These are phyloP conservation scores for Neopipo cinnamomea DNA, from an alignment of 2,113 vertebrate species.

Conservation along the genomic window DNA sequence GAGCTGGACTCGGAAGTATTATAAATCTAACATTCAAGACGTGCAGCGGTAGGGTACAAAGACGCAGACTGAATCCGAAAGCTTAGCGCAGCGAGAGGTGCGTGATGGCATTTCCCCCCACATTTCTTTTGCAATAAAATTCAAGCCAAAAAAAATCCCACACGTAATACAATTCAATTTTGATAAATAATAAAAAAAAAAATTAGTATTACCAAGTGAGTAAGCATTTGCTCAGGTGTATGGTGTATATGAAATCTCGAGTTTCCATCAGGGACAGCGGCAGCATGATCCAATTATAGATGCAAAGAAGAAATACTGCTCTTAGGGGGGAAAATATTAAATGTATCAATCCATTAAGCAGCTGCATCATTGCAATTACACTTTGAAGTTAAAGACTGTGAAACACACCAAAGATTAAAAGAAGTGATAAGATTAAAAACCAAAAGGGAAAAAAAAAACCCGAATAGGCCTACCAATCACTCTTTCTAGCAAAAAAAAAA, in stretches of 20 bases:
- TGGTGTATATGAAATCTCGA: conserved; percentile 37
- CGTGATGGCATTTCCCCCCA: background rate
- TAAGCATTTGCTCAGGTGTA: conserved; percentile 46
- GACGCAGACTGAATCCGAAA: conserved; percentile 8
- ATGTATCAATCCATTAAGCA: conserved; percentile 51
- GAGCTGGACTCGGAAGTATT: conserved; percentile 25
- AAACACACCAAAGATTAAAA: conserved; percentile 16
- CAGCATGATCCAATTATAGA: conserved; percentile 59
- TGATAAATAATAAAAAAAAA: conserved; percentile 42
- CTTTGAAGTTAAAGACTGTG: conserved; percentile 63
- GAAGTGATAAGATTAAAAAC: background rate
- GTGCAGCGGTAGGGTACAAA: background rate
- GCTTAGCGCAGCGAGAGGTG: background rate
- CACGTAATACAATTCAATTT: background rate
- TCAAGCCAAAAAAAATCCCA: background rate
- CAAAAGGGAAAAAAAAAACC: background rate
- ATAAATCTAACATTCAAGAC: conserved; percentile 39
- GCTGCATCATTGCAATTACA: conserved; percentile 44
- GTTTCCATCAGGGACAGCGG: conserved; percentile 5
- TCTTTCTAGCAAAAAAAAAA: background rate
- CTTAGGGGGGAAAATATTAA: conserved; percentile 53
- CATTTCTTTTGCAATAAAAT: conserved; percentile 46
- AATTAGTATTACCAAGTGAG: conserved; percentile 40
- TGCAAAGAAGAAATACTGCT: conserved; percentile 57
- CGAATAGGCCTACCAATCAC: background rate